Evolutionary conservation across 1,140 invertebrate genomes (phyloP), one percentile per base, ranked within the genome.

Genomic region (Adoxophyes honmai): DNA sequence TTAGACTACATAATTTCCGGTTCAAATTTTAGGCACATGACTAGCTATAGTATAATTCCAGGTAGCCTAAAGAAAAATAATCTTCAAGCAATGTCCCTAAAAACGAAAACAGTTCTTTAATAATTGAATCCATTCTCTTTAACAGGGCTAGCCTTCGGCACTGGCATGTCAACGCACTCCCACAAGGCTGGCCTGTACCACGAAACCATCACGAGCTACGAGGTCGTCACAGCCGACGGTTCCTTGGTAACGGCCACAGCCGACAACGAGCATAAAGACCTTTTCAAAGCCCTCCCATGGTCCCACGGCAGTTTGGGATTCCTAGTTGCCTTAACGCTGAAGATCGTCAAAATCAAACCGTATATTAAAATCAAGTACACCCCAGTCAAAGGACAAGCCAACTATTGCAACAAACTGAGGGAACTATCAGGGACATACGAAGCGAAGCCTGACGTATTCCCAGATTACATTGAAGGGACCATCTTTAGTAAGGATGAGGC

Each of bases 291-390:
- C 1, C 83, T 96, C 5, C 95, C 95, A 7, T 96, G 95, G 95
- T 95, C 94, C 0, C 95, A 97, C 81, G 95, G 95, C 8, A 96
- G 95, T 9, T 78, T 96, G 4, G 95, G 95, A 1, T 95, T 96
- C 74, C 86, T 96, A 0, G 94, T 95, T 0, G 92, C 94, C 0
- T 92, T 95, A 16, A 95, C 95, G 68, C 90, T 97, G 9, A 90
- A 91, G 64, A 94, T 97, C 21, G 91, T 96, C 53, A 95, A 95
- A 39, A 92, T 94, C 7, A 89, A 86, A 73, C 91, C 91, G 8
- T 94, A 91, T 73, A 91, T 94, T 8, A 90, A 91, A 75, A 81
- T 97, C 52, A 91, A 92, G n/a, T 97, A 97, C 84, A 86, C 88
- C 4, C 94, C 95, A 2, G 90, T 93, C 0, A 78, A 89, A 59